Evolutionary conservation across 1,140 invertebrate genomes (phyloP).

Genomic region (Bombus consobrinus): DNA sequence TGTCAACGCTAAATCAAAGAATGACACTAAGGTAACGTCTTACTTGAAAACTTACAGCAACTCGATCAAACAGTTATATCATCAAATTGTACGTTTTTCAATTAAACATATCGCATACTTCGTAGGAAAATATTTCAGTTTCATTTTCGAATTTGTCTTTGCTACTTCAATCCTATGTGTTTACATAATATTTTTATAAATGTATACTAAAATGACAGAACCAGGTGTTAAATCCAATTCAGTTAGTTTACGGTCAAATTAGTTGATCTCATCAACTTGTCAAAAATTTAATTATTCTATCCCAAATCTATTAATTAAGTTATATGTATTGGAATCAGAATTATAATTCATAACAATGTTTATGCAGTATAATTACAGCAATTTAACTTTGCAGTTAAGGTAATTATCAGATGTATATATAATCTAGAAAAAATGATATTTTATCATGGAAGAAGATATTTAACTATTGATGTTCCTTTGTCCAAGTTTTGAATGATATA

Average conservation of each 20-base stretch:
- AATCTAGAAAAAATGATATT: neutral
- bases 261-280: neutral
- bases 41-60: neutral
- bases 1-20: slow-evolving; percentile 39
- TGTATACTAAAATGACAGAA: neutral
- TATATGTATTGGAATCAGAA: neutral
- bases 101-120: neutral
- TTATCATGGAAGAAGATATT: neutral
- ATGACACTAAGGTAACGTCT: slow-evolving; percentile 38
- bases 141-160: neutral
- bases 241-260: neutral
- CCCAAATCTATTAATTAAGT: neutral
- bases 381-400: neutral
- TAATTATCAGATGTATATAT: neutral
- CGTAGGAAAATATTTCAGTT: neutral
- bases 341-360: neutral
- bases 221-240: neutral
- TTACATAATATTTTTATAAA: neutral
- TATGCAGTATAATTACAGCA: neutral
- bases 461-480: neutral
- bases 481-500: neutral
- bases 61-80: neutral
- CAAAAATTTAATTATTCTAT: neutral
- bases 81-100: neutral
- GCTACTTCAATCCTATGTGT: neutral